Conservation (phyloP, 2,113 vertebrate species). For the Vombatus ursinus region DNA sequence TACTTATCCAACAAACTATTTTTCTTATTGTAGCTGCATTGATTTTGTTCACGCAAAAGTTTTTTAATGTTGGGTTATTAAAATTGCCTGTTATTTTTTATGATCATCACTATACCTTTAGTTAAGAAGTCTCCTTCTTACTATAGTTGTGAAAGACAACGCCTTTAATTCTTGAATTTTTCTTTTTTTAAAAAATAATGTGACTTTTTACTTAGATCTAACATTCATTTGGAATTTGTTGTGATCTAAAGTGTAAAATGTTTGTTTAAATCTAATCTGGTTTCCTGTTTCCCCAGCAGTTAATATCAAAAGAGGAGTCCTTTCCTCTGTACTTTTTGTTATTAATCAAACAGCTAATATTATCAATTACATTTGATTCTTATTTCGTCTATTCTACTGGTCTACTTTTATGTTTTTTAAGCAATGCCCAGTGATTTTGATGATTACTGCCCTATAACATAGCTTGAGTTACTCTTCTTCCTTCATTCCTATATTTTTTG, state of each 20-base stretch:
- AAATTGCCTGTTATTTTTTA: neutral
- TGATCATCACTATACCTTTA: neutral
- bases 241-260: too few species aligned
- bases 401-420: neutral
- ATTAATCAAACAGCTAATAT: too few species aligned
- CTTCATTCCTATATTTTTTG: neutral
- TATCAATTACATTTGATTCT: neutral
- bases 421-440: neutral
- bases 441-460: neutral
- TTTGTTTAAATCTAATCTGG: too few species aligned
- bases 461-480: neutral
- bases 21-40: neutral
- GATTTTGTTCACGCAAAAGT: neutral
- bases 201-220: neutral
- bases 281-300: too few species aligned
- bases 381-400: neutral
- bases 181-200: neutral
- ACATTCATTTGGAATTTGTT: too few species aligned
- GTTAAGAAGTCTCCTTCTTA: neutral
- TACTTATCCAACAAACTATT: neutral
- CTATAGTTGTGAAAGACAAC: neutral
- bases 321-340: too few species aligned
- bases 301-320: too few species aligned
- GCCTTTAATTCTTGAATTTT: neutral
- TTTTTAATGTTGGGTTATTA: neutral